Percentiles rank a stretch among this genome's conserved stretches.
Evolutionary conservation across 2,113 vertebrate genomes (phyloP).

Genomic region (Steatornis caripensis): DNA sequence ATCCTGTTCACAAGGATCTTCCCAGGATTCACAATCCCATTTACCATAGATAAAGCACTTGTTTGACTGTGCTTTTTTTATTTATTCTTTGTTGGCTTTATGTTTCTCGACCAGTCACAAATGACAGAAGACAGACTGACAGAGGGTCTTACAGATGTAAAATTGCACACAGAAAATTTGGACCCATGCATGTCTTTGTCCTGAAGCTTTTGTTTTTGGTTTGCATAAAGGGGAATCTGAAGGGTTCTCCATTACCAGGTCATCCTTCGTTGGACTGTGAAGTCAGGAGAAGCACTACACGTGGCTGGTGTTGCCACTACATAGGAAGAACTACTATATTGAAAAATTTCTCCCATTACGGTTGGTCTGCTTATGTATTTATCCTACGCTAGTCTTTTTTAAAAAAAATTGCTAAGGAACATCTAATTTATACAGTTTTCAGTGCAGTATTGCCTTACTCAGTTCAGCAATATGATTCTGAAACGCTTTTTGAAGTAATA

Average conservation of each 20-base stretch:
- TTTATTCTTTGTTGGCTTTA: slow-evolving; percentile 8
- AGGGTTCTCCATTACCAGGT: neutral
- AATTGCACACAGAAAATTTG: neutral
- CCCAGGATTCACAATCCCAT: neutral
- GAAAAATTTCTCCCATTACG: neutral
- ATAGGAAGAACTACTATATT: neutral
- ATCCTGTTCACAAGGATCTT: slow-evolving; percentile 7
- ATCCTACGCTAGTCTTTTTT: neutral
- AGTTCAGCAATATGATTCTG: neutral
- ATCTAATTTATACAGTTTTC: neutral
- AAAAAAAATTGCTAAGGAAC: neutral
- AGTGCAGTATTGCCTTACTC: neutral
- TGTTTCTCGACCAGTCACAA: neutral
- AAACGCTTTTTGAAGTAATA: neutral
- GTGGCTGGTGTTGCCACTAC: neutral
- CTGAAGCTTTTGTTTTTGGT: neutral
- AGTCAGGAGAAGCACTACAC: neutral
- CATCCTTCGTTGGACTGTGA: neutral
- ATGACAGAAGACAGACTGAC: slow-evolving; percentile 2
- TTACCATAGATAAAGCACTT: neutral
- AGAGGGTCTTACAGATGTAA: neutral
- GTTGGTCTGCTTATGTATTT: neutral
- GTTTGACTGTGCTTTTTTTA: neutral
- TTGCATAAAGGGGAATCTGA: neutral
- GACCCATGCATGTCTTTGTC: neutral